phyloP scores from a whole-genome alignment of 2,888 invertebrate species.

The Melinaea menophilus region DNA sequence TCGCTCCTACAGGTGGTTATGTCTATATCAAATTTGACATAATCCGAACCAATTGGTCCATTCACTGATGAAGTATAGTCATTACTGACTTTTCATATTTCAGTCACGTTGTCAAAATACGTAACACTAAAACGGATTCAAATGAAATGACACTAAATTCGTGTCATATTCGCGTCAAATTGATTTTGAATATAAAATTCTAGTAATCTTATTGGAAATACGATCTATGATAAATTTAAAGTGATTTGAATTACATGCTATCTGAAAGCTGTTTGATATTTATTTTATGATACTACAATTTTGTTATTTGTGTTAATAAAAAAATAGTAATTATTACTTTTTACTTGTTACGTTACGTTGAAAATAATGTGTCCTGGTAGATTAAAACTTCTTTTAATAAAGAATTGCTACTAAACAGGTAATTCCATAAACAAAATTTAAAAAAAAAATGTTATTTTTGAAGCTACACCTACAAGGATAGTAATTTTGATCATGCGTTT shows the following conservation, averaged over 20 bases:
- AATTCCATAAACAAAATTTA: too few relatives aligned
- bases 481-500: not conserved
- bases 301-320: too few relatives aligned
- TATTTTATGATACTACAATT: too few relatives aligned
- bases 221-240: too few relatives aligned
- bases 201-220: conserved; percentile 3
- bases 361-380: too few relatives aligned
- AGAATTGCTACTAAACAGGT: too few relatives aligned
- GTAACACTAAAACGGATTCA: not conserved
- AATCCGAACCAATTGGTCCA: not conserved
- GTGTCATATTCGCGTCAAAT: not conserved
- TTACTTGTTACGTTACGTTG: too few relatives aligned
- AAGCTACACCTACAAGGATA: not conserved
- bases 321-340: too few relatives aligned
- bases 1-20: not conserved
- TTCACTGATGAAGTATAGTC: not conserved
- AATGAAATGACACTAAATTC: not conserved
- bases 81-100: not conserved
- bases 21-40: not conserved
- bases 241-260: too few relatives aligned
- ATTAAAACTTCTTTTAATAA: too few relatives aligned
- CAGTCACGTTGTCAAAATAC: conserved; percentile 5
- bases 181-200: conserved; percentile 2
- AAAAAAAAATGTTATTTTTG: not conserved
- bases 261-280: too few relatives aligned